Evolutionary conservation across 2,888 invertebrate genomes (phyloP).

Genomic region (Sarcophaga subvicina): DNA sequence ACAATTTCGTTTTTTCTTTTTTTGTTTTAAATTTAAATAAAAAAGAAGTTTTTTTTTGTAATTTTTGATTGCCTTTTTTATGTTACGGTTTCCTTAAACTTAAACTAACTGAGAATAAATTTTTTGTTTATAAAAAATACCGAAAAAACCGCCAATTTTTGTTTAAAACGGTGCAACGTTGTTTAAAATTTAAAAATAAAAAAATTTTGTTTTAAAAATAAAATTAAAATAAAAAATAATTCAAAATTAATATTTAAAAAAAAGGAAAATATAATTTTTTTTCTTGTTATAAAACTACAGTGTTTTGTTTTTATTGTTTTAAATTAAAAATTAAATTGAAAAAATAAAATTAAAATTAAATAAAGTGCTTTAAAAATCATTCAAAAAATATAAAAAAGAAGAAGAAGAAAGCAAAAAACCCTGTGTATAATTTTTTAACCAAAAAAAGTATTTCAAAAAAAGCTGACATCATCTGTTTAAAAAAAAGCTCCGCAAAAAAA

Average conservation of each 20-base stretch:
- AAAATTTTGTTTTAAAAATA: conserved; percentile 16
- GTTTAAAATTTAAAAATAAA: conserved; percentile 5
- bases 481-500: conserved; percentile 21
- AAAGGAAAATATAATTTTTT: too few relatives aligned
- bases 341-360: background rate
- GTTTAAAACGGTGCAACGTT: conserved; percentile 24
- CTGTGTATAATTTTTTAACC: background rate
- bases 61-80: conserved; percentile 1
- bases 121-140: conserved; percentile 1
- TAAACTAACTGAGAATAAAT: conserved; percentile 35
- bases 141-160: background rate
- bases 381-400: background rate
- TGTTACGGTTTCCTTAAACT: background rate
- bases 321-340: background rate
- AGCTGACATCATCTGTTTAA: conserved; percentile 68
- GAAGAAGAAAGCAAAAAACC: conserved; percentile 50
- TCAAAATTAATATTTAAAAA: conserved; percentile 1
- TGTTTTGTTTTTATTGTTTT: background rate
- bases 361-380: background rate
- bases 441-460: conserved; percentile 35
- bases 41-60: background rate
- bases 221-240: conserved; percentile 20
- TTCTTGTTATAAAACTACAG: too few relatives aligned
- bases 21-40: conserved; percentile 14
- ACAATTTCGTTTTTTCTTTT: conserved; percentile 5